Base-by-base conservation (phyloP, 2,797 vertebrate genomes). In the Phrynocephalus forsythii region DNA sequence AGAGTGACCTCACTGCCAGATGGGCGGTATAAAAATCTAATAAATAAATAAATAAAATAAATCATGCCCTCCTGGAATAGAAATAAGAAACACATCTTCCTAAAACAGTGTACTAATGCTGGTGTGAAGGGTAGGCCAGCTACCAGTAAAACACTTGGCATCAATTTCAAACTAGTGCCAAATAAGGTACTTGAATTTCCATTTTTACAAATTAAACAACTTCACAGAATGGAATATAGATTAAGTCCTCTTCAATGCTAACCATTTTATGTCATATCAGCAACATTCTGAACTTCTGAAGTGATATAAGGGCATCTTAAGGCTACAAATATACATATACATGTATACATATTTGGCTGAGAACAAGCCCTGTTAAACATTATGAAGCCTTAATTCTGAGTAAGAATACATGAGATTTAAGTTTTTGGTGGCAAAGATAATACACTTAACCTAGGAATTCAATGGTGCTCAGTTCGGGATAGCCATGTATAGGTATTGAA, bases 51-150 rank as follows among this genome's bases (percentile, higher is more conserved):
- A 44, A 44, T 44, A 44, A 44, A 44, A 44, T 44, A 44, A 44
- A 44, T 66, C 60, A 28, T 3, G 85, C 72, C 90, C 73, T 60
- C 63, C 28, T 56, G 80, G 69, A 76, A 33, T 87, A 3, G 38
- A 88, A 88, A 67, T 0, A 28, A 50, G 78, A 28, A 60, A 50
- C 44, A 50, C 4, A 83, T 26, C n/a, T 66, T 22, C 67, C 52
- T 50, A 33, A 1, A 30, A 79, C 84, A 80, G 15, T 0, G 9
- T 75, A 82, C 38, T n/a, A 63, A 20, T 67, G 38, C 22, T 89
- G 63, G 0, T 16, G 80, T 73, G 69, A 94, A 92, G 90, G 13
- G 52, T 86, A 60, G 80, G 4, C 50, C 75, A 60, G 66, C 33
- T 79, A 78, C 52, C 67, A 52, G 38, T 76, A 48, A 86, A 9